Base-by-base conservation (phyloP, 2,888 invertebrate species). In the Drymonia ruficornis region DNA sequence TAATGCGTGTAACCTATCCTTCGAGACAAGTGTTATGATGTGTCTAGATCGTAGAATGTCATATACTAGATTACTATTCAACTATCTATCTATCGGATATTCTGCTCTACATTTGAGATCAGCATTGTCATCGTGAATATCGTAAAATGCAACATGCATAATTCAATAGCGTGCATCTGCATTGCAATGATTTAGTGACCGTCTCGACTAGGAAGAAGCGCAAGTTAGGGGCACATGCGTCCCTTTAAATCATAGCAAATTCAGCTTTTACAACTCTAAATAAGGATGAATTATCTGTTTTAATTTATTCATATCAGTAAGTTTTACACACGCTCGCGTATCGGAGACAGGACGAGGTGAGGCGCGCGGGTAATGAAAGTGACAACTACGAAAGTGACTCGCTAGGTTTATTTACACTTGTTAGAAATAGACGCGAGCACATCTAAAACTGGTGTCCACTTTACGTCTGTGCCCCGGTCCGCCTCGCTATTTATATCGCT, bases 361-460 rank as follows among this genome's bases (percentile, higher is more conserved):
- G 70, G 76, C 75, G 71, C 59, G 67, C 65, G 65, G 61, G 78
- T 80, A 85, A 88, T 82, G 90, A 91, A 91, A 90, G 89, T 87
- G 87, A 89, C 87, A 86, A 82, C 76, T 76, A 87, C 83, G 89
- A 90, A 89, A 90, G 89, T 88, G 80, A 83, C 81, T 82, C 72
- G 81, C 78, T 86, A 87, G 87, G 90, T 89, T 90, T 90, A 91
- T 90, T 89, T 87, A 89, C 89, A 89, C 86, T 87, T 83, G 87
- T 87, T 87, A 78, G 76, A 87, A 89, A 91, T 91, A 91, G 86
- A 87, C 76, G 71, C 80, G 75, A 80, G 78, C 87, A 84, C 85
- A 84, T 85, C 86, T 88, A 88, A 86, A 91, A 88, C 89, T 86
- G 81, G 86, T 89, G 89, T 87, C 87, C 84, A 87, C 84, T 86